Percentiles rank a stretch among this genome's conserved stretches.
Conservation (phyloP, 2,113 vertebrate species). For the Gulo gulo region DNA sequence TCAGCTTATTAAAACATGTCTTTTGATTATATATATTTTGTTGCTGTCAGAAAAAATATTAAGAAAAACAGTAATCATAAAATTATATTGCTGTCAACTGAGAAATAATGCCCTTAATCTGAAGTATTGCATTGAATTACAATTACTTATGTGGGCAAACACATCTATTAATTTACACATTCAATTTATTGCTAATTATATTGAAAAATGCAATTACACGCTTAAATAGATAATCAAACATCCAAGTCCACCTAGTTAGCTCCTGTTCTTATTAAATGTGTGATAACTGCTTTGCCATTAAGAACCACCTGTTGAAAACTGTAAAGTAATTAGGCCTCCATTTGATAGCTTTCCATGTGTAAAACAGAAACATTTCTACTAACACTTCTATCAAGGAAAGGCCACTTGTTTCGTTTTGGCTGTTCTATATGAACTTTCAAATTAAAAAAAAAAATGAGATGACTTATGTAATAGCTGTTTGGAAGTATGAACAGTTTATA, state of each 20-base stretch:
- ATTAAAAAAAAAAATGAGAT: conserved; percentile 19
- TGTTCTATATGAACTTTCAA: neutral
- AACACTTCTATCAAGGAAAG: neutral
- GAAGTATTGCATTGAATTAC: conserved; percentile 33
- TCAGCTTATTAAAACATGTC: neutral
- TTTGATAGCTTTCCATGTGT: conserved; percentile 23
- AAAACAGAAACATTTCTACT: conserved; percentile 42
- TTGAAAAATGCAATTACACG: conserved; percentile 62
- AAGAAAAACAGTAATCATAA: neutral
- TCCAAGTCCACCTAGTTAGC: conserved; percentile 26
- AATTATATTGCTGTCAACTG: conserved; percentile 16
- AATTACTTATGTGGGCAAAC: conserved; percentile 34
- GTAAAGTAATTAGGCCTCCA: conserved; percentile 10
- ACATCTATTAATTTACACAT: conserved; percentile 49
- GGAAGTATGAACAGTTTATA: neutral
- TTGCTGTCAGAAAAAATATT: conserved; percentile 1
- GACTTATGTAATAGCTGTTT: neutral
- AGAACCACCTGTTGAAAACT: conserved; percentile 46
- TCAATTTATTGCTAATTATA: conserved; percentile 54
- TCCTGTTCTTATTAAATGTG: conserved; percentile 50
- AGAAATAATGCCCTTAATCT: conserved; percentile 13
- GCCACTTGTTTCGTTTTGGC: conserved; percentile 30
- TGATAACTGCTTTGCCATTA: conserved; percentile 47
- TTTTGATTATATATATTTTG: conserved; percentile 38
- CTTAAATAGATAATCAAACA: conserved; percentile 57